A percentile compares a stretch with the other conserved stretches of the same genome.
Conservation (phyloP, 2,113 vertebrate species). For the Cheirogaleus medius region DNA sequence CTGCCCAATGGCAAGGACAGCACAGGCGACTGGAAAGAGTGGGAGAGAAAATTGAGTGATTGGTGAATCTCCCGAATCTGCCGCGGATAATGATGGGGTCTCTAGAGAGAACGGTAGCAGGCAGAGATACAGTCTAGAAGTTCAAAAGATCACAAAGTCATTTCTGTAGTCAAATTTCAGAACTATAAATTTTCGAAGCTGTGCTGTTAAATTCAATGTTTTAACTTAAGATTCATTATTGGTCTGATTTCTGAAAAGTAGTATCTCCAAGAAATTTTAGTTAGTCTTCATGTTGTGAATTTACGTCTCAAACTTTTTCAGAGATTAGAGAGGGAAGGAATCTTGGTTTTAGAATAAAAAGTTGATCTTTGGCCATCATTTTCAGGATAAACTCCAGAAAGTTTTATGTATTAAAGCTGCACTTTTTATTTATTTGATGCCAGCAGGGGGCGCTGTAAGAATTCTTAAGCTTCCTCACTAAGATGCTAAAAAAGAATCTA, state of each 20-base stretch:
- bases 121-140: neutral
- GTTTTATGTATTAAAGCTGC: neutral
- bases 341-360: constrained; percentile 7
- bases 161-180: neutral
- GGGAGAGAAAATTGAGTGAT: neutral
- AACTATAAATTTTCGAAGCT: neutral
- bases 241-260: neutral
- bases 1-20: neutral
- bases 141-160: neutral
- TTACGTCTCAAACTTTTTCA: neutral
- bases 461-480: neutral
- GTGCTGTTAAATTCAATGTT: neutral
- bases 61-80: neutral
- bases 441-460: constrained; percentile 75
- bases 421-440: constrained; percentile 16
- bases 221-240: neutral
- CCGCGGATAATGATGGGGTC: neutral
- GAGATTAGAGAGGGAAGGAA: neutral
- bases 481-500: neutral
- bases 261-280: neutral
- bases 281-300: neutral
- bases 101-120: neutral
- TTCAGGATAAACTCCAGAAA: neutral
- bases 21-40: neutral
- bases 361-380: neutral